Conservation (phyloP, 2,113 vertebrate species). For the Melozone crissalis region DNA sequence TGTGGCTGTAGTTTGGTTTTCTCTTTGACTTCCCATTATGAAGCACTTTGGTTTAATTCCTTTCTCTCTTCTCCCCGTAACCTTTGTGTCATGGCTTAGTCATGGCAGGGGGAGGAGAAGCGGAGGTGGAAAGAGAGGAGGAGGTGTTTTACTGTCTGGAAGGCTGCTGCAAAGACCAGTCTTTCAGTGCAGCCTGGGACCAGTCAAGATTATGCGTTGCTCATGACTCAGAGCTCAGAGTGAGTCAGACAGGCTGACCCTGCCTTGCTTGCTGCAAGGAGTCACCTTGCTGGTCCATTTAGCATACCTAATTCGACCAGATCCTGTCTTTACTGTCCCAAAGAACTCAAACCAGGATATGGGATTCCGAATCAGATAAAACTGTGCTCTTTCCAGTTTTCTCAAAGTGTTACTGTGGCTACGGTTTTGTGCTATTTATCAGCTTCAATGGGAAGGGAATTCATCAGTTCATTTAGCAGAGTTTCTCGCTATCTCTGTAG, state of each 20-base stretch:
- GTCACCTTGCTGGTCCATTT: background rate
- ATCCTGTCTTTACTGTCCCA: background rate
- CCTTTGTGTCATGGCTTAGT: conserved; percentile 18
- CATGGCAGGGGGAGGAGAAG: background rate
- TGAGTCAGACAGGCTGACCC: background rate
- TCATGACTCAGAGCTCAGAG: conserved; percentile 8
- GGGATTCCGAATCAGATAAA: background rate
- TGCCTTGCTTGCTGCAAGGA: background rate
- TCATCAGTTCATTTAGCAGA: background rate
- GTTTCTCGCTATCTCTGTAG: background rate
- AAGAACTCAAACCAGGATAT: background rate
- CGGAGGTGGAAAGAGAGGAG: background rate
- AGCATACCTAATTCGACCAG: background rate
- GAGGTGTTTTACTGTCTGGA: background rate
- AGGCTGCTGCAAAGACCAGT: background rate
- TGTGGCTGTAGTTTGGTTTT: background rate
- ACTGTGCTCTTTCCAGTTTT: background rate
- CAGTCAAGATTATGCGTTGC: accelerated
- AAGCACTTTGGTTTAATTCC: background rate
- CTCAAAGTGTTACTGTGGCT: background rate
- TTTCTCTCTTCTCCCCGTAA: background rate
- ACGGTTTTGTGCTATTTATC: background rate
- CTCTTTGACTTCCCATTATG: background rate
- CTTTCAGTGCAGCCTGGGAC: background rate
- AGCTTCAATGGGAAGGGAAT: background rate